Evolutionary conservation across 2,797 vertebrate genomes (phyloP).

Genomic region (Kryptolebias ocellatus): DNA sequence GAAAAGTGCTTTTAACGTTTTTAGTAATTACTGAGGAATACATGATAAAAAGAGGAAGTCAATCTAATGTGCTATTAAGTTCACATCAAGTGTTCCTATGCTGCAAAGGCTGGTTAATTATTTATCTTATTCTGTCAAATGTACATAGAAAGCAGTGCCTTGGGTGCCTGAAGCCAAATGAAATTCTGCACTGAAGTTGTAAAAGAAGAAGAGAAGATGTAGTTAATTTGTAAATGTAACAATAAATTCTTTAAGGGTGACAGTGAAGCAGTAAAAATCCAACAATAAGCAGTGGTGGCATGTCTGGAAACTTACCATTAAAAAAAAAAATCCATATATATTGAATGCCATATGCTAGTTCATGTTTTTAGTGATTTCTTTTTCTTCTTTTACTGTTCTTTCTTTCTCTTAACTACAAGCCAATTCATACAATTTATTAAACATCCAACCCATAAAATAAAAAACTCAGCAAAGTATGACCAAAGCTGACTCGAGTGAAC

Average conservation of each 20-base stretch:
- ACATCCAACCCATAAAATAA: conserved; percentile 3
- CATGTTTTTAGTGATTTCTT: neutral
- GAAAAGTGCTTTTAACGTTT: neutral
- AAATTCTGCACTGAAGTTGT: neutral
- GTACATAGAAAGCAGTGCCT: neutral
- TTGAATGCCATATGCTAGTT: too few species aligned
- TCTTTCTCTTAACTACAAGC: conserved; percentile 19
- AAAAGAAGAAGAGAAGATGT: neutral
- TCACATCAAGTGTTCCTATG: neutral
- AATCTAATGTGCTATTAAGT: neutral
- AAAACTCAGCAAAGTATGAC: conserved; percentile 32
- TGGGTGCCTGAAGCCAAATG: neutral
- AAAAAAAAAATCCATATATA: too few species aligned
- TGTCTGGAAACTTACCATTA: too few species aligned
- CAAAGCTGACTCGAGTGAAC: conserved; percentile 27
- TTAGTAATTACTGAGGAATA: too few species aligned
- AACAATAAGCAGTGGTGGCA: neutral
- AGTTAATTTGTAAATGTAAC: neutral
- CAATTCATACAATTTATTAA: neutral
- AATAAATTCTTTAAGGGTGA: neutral
- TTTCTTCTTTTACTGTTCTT: conserved; percentile 10
- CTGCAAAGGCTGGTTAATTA: conserved; percentile 17
- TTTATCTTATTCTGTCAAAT: conserved; percentile 13
- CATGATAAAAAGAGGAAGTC: neutral
- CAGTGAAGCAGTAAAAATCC: neutral